These are phyloP conservation scores for Cataglyphis albicans DNA, from an alignment of 2,888 invertebrate species.

Conservation along the genomic window DNA sequence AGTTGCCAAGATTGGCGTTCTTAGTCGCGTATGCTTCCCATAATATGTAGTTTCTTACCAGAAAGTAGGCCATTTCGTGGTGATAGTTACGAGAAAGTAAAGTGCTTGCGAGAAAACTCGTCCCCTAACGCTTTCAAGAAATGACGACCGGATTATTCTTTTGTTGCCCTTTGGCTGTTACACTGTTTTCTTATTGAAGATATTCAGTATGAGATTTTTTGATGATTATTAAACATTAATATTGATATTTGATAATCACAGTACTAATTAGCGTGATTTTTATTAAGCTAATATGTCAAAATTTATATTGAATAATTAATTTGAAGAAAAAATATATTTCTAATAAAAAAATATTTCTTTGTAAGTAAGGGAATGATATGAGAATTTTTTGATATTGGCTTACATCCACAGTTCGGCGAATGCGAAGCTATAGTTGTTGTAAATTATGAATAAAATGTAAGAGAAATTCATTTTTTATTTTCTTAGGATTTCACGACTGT, in stretches of 20 bases:
- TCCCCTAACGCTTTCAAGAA: not conserved
- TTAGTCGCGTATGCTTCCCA: not conserved
- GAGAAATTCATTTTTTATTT: constrained; percentile 12
- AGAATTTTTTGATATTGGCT: not conserved
- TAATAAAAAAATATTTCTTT: not conserved
- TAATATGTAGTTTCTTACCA: not conserved
- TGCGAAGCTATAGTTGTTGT: not conserved
- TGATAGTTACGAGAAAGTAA: not conserved
- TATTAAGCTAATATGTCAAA: not conserved
- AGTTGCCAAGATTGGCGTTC: not conserved
- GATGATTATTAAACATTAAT: not conserved
- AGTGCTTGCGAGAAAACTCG: not conserved
- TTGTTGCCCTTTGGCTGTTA: not conserved
- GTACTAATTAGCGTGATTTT: not conserved
- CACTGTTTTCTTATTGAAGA: not conserved
- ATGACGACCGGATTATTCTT: not conserved
- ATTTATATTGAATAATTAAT: not conserved
- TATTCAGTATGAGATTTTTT: not conserved
- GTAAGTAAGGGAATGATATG: not conserved
- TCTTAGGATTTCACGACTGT: not conserved
- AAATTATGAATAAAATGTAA: not conserved
- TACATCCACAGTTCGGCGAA: not conserved
- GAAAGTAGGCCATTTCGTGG: not conserved
- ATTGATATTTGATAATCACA: not conserved
- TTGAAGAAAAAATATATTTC: not conserved